phyloP scores from a whole-genome alignment of 2,888 invertebrate genomes.

The Amblyjoppa fuscipennis region DNA sequence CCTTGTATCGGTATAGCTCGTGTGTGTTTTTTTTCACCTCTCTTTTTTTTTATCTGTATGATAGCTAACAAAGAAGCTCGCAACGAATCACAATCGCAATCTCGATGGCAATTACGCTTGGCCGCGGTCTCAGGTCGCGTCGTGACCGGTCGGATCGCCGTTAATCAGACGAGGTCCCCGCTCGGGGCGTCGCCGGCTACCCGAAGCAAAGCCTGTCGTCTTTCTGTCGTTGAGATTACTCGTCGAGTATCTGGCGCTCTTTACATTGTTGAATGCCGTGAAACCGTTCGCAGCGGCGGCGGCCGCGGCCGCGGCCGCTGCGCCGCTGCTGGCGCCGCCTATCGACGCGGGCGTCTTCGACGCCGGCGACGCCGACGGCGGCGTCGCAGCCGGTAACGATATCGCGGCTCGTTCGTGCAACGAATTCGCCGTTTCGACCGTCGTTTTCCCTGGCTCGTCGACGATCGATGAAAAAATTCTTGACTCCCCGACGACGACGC shows the following conservation, averaged over 20 bases:
- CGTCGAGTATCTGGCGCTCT: slow-evolving; percentile 56
- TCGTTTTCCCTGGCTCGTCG: neutral
- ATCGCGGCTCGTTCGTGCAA: slow-evolving; percentile 28
- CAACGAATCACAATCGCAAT: slow-evolving; percentile 56
- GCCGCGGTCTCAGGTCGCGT: slow-evolving; percentile 60
- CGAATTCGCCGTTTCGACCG: neutral
- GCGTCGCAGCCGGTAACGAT: slow-evolving; percentile 42
- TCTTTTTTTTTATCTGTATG: neutral
- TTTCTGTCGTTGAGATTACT: slow-evolving; percentile 54
- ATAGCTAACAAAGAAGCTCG: slow-evolving; percentile 49
- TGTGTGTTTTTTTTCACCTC: neutral
- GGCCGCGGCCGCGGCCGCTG: slow-evolving; percentile 49
- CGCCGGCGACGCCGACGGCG: slow-evolving; percentile 55
- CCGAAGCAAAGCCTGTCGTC: slow-evolving; percentile 45
- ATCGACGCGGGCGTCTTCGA: slow-evolving; percentile 59
- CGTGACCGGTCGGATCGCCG: slow-evolving; percentile 59
- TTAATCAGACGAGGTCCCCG: slow-evolving; percentile 62
- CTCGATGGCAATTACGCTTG: slow-evolving; percentile 29
- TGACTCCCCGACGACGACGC: neutral
- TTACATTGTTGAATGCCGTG: slow-evolving; percentile 53
- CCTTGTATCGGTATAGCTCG: neutral
- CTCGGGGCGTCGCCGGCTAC: slow-evolving; percentile 54
- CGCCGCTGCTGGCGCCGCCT: slow-evolving; percentile 7
- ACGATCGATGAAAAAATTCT: neutral
- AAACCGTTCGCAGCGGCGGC: slow-evolving; percentile 44